Conservation (phyloP, 1,140 invertebrate genomes). For the Platorchestia sp. region DNA sequence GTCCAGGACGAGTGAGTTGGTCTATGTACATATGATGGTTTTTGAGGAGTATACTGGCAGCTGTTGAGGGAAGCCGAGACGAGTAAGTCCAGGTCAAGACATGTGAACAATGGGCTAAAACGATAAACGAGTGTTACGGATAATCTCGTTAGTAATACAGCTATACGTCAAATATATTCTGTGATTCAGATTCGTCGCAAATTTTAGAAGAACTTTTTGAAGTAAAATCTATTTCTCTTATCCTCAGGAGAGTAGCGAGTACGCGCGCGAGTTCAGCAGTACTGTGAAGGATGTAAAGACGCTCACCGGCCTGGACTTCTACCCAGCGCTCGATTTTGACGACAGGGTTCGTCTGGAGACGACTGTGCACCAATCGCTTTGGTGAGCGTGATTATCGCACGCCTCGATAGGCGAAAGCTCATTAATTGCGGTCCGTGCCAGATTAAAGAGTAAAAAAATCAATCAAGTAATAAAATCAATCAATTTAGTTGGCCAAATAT, state of each 20-base stretch:
- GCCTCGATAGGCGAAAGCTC: neutral
- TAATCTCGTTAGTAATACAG: neutral
- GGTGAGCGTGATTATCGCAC: neutral
- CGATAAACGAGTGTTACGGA: neutral
- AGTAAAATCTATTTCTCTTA: neutral
- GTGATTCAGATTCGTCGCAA: neutral
- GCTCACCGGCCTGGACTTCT: constrained; percentile 59
- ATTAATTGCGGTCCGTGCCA: neutral
- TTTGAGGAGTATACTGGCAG: neutral
- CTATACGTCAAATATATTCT: neutral
- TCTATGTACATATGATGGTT: too few relatives aligned
- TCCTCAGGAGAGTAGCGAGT: constrained; percentile 45
- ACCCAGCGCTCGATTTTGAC: constrained; percentile 55
- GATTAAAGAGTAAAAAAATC: neutral
- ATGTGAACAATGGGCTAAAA: neutral
- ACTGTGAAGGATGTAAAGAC: constrained; percentile 59
- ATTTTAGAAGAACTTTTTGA: neutral
- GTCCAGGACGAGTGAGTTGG: neutral
- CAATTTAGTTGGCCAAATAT: neutral
- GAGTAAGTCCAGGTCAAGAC: neutral
- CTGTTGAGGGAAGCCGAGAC: neutral
- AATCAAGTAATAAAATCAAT: neutral
- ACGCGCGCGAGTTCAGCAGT: constrained; percentile 47
- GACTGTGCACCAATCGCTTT: constrained; percentile 31
- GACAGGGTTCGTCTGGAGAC: constrained; percentile 53